A percentile compares a stretch with the other conserved stretches of the same genome.
These are phyloP conservation scores for Netelia inedita DNA, from an alignment of 2,888 invertebrate genomes.

Conservation along the genomic window DNA sequence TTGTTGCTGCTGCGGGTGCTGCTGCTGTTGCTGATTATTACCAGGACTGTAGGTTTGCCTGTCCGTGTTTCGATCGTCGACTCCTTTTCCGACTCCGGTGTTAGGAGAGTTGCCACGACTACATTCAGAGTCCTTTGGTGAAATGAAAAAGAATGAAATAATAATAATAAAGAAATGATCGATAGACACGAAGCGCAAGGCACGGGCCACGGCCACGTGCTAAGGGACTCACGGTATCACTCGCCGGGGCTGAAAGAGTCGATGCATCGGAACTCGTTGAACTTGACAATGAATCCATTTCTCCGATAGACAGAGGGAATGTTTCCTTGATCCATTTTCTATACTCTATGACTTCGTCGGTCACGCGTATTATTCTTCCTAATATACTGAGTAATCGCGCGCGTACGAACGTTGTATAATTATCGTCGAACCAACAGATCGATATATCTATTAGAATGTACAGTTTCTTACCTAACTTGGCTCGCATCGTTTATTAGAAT, in stretches of 20 bases:
- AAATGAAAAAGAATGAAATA: constrained; percentile 8
- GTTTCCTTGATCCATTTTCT: constrained; percentile 89
- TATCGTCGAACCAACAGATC: not conserved
- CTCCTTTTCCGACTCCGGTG: constrained; percentile 78
- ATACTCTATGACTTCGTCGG: constrained; percentile 95
- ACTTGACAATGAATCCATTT: constrained; percentile 83
- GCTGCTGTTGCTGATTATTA: constrained; percentile 74
- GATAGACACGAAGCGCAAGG: not conserved
- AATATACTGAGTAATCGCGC: constrained; percentile 87
- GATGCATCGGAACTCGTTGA: constrained; percentile 84
- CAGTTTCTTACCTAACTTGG: constrained; percentile 82
- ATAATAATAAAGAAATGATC: not conserved
- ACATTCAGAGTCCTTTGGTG: constrained; percentile 82
- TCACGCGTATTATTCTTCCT: constrained; percentile 96
- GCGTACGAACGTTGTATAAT: not conserved
- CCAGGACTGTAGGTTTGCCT: constrained; percentile 80
- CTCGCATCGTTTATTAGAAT: constrained; percentile 86
- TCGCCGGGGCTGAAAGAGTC: constrained; percentile 83
- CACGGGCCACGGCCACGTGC: constrained; percentile 13
- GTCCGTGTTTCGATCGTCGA: constrained; percentile 81
- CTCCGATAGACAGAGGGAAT: constrained; percentile 81
- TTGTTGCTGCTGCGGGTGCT: constrained; percentile 31
- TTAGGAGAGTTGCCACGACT: constrained; percentile 84
- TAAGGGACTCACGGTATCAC: constrained; percentile 81
- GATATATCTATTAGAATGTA: too few species aligned